Evolutionary conservation across 1,140 invertebrate species (phyloP), one percentile per base, ranked within the genome.

Genomic region (Bombus soroeensis): DNA sequence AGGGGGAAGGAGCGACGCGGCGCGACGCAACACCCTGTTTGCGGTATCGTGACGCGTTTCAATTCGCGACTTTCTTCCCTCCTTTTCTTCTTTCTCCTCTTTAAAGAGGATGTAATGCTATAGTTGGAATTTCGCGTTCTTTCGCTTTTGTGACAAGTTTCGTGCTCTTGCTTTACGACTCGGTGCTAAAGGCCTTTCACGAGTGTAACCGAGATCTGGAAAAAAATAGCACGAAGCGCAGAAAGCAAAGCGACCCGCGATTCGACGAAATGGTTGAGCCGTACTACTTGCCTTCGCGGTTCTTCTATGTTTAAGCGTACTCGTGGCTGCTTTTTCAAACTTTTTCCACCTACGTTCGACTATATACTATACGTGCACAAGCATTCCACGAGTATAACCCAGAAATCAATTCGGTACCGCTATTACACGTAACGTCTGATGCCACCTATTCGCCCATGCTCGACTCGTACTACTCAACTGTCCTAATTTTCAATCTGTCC

Each of bases 81-180:
- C 22, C 25, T 57, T 34, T 5, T 15, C n/a, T 32, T n/a, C n/a
- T 57, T 12, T 37, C 12, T 34, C 9, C 10, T 8, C 28, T 78
- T 78, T 78, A 43, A 66, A 78, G 59, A n/a, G 57, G 37, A 66
- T 66, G 13, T 77, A 37, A 39, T 64, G 15, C 75, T 32, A 78
- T 41, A 25, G 57, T 41, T 15, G 75, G 13, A 32, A 32, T 57
- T 57, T 43, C 70, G n/a, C 25, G 57, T 78, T 66, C 34, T 53
- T 75, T 75, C n/a, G 25, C 75, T 78, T 64, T 62, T 78, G 57
- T 43, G 43, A 15, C 41, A 39, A 53, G 25, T 53, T 79, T 79
- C 22, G 37, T 70, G 13, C 64, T 47, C n/a, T 68, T 15, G 34
- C 75, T 39, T 39, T 62, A 39, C 59, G 15, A 22, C 4, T 62